Percentiles rank a stretch among this genome's conserved stretches.
Conservation (phyloP, 2,888 invertebrate genomes). For the Oligia latruncula region DNA sequence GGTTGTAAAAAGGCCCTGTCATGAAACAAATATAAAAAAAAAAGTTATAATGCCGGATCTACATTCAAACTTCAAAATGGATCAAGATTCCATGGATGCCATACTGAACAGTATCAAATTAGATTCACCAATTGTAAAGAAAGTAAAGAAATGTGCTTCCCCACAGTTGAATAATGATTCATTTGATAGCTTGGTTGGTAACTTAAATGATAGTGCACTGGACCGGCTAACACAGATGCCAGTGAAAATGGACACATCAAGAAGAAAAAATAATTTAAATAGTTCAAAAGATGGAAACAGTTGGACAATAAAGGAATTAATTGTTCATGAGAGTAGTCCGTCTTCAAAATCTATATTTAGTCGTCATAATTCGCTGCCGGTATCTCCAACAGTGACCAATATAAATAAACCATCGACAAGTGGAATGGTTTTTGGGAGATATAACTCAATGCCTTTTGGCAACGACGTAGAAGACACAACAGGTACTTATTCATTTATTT, state of each 20-base stretch:
- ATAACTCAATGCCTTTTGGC: conserved; percentile 86
- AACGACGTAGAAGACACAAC: conserved; percentile 71
- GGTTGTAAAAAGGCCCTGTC: conserved; percentile 73
- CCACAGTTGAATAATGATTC: conserved; percentile 84
- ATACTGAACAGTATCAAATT: conserved; percentile 82
- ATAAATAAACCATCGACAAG: conserved; percentile 82
- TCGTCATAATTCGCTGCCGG: conserved; percentile 87
- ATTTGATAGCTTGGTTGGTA: conserved; percentile 85
- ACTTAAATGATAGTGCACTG: conserved; percentile 86
- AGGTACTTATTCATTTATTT: conserved; percentile 63
- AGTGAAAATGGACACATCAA: conserved; percentile 68
- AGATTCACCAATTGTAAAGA: conserved; percentile 78
- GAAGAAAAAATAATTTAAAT: conserved; percentile 60
- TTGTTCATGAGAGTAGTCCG: conserved; percentile 79
- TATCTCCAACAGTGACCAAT: conserved; percentile 79
- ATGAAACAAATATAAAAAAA: conserved; percentile 63
- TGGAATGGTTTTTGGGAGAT: conserved; percentile 83
- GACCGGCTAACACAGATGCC: conserved; percentile 85
- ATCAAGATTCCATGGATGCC: conserved; percentile 85
- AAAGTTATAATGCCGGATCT: conserved; percentile 64
- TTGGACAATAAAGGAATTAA: conserved; percentile 79
- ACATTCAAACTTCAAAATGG: conserved; percentile 74
- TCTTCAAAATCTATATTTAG: conserved; percentile 79
- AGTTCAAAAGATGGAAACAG: conserved; percentile 59
- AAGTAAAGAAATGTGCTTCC: conserved; percentile 77